A percentile compares a stretch with the other conserved stretches of the same genome.
phyloP scores from a whole-genome alignment of 1,140 invertebrate genomes.

The Kradibia gibbosae region DNA sequence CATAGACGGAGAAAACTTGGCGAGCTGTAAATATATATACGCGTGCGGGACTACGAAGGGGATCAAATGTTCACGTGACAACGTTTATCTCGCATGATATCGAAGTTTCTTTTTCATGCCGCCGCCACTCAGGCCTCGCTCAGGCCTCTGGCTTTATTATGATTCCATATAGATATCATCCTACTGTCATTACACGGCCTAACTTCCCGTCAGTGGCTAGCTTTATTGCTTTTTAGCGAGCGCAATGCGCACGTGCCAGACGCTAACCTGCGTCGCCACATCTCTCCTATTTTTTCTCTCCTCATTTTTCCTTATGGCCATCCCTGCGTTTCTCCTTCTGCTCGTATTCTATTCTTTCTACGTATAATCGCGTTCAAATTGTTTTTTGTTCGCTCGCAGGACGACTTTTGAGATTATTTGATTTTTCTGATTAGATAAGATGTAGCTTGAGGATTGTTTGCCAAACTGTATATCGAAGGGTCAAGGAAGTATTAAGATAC shows the following conservation, averaged over 20 bases:
- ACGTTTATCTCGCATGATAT: constrained; percentile 58
- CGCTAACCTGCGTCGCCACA: neutral
- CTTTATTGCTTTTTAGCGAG: constrained; percentile 69
- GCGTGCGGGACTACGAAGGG: constrained; percentile 33
- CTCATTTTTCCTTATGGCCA: neutral
- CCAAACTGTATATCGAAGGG: neutral
- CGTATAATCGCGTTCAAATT: neutral
- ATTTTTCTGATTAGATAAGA: constrained; percentile 2
- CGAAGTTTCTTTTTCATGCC: constrained; percentile 46
- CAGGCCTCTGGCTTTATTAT: constrained; percentile 61
- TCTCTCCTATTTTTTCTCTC: neutral
- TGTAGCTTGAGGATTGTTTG: neutral
- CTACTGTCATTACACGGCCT: constrained; percentile 58
- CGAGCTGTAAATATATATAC: constrained; percentile 22
- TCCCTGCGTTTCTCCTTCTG: neutral
- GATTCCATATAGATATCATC: constrained; percentile 64
- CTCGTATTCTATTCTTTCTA: neutral
- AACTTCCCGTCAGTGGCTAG: constrained; percentile 54
- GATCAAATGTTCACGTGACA: constrained; percentile 55
- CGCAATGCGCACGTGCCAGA: constrained; percentile 64
- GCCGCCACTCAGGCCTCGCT: constrained; percentile 15
- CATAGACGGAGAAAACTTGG: neutral
- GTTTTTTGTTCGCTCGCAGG: neutral
- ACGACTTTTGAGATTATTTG: constrained; percentile 2
- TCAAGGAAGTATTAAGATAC: neutral